Evolutionary conservation across 1,140 invertebrate species (phyloP).

Genomic region (Hormaphis cornu): DNA sequence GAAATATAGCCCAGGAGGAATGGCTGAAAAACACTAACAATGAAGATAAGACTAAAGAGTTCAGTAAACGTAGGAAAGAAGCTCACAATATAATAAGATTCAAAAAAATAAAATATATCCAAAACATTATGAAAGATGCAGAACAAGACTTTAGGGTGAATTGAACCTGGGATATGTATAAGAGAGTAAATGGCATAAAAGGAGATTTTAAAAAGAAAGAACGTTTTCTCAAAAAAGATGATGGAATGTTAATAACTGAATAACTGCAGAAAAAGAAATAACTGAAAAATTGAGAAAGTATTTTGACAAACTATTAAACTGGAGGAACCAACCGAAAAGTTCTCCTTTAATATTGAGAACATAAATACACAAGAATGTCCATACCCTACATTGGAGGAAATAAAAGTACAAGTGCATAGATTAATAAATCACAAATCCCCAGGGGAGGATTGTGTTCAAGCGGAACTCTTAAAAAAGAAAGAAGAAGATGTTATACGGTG

Average conservation of each 20-base stretch:
- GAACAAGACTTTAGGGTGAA: background rate
- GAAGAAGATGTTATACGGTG: no score
- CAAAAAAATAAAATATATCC: slow-evolving; percentile 2
- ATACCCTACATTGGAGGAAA: no score
- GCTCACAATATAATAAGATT: background rate
- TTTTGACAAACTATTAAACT: slow-evolving; percentile 32
- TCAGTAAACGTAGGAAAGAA: background rate
- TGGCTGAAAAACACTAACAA: no score
- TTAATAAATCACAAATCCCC: no score
- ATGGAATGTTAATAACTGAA: background rate
- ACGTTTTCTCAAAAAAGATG: background rate
- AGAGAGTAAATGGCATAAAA: background rate
- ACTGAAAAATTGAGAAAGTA: slow-evolving; percentile 23
- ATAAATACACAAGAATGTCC: no score
- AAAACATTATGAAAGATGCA: background rate
- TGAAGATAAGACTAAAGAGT: no score
- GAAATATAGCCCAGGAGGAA: no score
- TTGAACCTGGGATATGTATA: background rate
- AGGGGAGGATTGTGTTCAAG: no score
- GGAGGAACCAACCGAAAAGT: background rate
- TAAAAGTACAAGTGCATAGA: no score
- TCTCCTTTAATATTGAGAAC: no score
- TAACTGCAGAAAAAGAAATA: background rate
- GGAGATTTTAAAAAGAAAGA: background rate
- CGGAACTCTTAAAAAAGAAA: no score